Evolutionary conservation across 92 coral and sea anemone genomes (phyloP).

Genomic region (Porites rus): DNA sequence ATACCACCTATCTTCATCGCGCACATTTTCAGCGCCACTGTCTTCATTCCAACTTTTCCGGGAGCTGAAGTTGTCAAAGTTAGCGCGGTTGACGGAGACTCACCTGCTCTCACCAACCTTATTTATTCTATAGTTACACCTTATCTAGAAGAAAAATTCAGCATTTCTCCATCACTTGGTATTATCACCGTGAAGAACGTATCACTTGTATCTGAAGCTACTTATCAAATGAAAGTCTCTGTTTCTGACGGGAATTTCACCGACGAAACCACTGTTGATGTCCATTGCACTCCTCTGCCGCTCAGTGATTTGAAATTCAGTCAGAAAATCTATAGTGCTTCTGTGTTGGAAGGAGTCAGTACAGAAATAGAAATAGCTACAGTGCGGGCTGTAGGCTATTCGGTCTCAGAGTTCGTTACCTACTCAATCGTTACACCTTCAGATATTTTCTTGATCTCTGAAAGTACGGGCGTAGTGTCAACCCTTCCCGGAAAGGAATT

Average conservation of each 20-base stretch:
- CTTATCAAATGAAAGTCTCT: conserved; percentile 60
- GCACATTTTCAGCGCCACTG: conserved; percentile 51
- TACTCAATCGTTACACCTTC: conserved; percentile 88
- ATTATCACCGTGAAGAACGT: conserved; percentile 74
- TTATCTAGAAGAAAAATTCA: conserved; percentile 57
- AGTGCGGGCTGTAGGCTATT: conserved; percentile 82
- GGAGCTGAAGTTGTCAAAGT: conserved; percentile 79
- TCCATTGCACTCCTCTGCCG: conserved; percentile 72
- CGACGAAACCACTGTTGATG: conserved; percentile 64
- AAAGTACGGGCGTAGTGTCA: conserved; percentile 89
- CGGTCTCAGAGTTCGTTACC: conserved; percentile 77
- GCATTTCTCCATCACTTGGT: conserved; percentile 68
- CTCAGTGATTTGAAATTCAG: conserved; percentile 76
- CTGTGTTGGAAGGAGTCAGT: conserved; percentile 83
- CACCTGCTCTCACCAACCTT: conserved; percentile 64
- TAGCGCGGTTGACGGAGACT: conserved; percentile 86
- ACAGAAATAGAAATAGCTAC: conserved; percentile 60
- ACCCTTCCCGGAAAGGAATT: conserved; percentile 75
- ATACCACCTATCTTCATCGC: conserved; percentile 80
- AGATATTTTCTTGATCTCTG: conserved; percentile 78
- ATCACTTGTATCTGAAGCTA: conserved; percentile 55
- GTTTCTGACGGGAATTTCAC: conserved; percentile 83
- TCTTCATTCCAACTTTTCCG: conserved; percentile 79
- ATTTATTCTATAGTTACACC: conserved; percentile 62
- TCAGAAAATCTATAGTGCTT: conserved; percentile 63